Evolutionary conservation across 2,113 vertebrate genomes (phyloP).

Genomic region (Myodes glareolus): DNA sequence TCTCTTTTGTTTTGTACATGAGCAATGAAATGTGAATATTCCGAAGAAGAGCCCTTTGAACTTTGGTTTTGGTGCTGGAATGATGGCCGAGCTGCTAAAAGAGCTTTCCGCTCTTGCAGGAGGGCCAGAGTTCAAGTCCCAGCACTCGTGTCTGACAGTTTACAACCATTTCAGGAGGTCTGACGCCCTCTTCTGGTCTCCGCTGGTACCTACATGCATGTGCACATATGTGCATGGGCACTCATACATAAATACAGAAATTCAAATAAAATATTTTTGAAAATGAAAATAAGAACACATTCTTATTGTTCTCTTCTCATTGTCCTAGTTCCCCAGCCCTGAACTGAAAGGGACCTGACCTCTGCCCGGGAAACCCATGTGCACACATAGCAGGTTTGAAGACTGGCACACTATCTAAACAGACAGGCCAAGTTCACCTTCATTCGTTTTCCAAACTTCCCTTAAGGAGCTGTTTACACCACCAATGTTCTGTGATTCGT

Average conservation of each 20-base stretch:
- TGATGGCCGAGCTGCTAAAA: not conserved
- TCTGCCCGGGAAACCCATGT: not conserved
- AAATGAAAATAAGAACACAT: not conserved
- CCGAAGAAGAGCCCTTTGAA: not conserved
- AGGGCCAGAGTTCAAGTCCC: not conserved
- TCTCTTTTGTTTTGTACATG: not conserved
- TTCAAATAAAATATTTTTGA: not conserved
- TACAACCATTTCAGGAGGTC: not conserved
- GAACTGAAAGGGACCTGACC: not conserved
- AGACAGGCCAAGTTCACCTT: not conserved
- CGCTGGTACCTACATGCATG: not conserved
- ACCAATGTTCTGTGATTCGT: not conserved
- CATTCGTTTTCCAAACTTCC: slow-evolving; percentile 39
- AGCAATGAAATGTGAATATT: not conserved
- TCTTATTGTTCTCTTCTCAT: not conserved
- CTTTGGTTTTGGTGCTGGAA: not conserved
- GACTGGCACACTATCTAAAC: not conserved
- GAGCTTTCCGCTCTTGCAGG: too few species aligned
- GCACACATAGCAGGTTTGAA: not conserved
- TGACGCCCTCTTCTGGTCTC: not conserved
- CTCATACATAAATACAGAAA: not conserved
- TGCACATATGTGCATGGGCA: too few species aligned
- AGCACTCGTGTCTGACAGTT: not conserved
- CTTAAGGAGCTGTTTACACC: slow-evolving; percentile 63
- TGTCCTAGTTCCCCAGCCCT: not conserved